phyloP scores from a whole-genome alignment of 2,113 vertebrate genomes.

The Speoplatyrhinus poulsoni region DNA sequence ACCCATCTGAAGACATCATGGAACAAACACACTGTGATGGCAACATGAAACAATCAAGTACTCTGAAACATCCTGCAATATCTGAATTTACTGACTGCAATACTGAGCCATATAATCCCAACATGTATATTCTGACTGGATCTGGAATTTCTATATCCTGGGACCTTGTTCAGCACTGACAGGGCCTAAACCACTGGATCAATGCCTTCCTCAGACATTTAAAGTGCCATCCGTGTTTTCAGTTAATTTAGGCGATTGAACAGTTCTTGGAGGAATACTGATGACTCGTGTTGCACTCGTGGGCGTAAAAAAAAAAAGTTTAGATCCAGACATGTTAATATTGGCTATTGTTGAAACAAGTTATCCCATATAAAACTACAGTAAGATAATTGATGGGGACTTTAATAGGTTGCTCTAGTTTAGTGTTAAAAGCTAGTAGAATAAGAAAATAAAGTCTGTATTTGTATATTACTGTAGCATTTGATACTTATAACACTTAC shows the following conservation, averaged over 20 bases:
- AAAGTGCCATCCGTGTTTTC: not conserved
- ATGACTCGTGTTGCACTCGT: too few relatives aligned
- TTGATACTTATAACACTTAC: conserved; percentile 75
- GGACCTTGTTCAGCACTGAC: conserved; percentile 60
- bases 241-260: not conserved
- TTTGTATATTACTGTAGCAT: too few relatives aligned
- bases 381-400: too few relatives aligned
- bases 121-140: not conserved
- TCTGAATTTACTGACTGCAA: not conserved
- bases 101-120: conserved; percentile 1
- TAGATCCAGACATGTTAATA: too few relatives aligned
- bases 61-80: not conserved
- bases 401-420: too few relatives aligned
- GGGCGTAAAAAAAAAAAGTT: too few relatives aligned
- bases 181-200: not conserved
- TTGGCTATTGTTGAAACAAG: too few relatives aligned
- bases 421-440: too few relatives aligned
- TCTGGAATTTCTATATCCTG: conserved; percentile 39
- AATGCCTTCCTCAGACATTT: not conserved
- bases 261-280: too few relatives aligned
- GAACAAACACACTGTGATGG: not conserved
- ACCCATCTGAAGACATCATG: not conserved
- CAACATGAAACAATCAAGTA: not conserved
- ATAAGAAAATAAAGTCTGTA: too few relatives aligned
- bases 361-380: too few relatives aligned